These are phyloP conservation scores for Cisticola juncidis DNA, from an alignment of 2,113 vertebrate species.

Conservation along the genomic window DNA sequence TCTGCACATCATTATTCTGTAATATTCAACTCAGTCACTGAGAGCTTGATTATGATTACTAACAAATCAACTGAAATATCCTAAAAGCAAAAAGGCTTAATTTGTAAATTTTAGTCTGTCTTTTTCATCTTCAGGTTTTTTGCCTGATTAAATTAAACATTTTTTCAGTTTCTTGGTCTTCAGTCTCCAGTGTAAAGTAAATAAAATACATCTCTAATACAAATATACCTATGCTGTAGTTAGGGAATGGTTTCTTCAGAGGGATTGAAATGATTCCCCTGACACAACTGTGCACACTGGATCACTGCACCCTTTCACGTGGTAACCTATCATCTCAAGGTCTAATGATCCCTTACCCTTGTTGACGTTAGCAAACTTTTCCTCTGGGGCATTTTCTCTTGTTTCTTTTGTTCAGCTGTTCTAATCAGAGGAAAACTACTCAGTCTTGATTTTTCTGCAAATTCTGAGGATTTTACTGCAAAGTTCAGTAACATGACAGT, in stretches of 20 bases:
- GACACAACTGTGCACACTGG: neutral
- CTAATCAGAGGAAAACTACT: conserved; percentile 6
- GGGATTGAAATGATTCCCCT: conserved; percentile 34
- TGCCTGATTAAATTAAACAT: neutral
- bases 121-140: conserved; percentile 2
- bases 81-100: conserved; percentile 1
- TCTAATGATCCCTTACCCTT: conserved; percentile 42
- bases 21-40: neutral
- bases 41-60: conserved; percentile 21
- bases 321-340: conserved; percentile 26
- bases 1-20: neutral
- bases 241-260: conserved; percentile 37
- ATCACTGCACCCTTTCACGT: conserved; percentile 26
- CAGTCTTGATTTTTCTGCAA: conserved; percentile 17
- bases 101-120: conserved; percentile 31
- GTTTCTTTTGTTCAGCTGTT: conserved; percentile 51
- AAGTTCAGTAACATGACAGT: neutral
- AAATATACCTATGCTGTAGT: conserved; percentile 17
- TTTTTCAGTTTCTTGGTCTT: conserved; percentile 25
- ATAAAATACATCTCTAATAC: conserved; percentile 15
- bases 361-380: conserved; percentile 43
- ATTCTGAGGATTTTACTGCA: conserved; percentile 4
- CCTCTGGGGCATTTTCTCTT: conserved; percentile 28
- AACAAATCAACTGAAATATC: neutral
- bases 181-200: neutral